Base-by-base conservation (phyloP, 1,140 invertebrate species). In the Arctopsyche grandis region DNA sequence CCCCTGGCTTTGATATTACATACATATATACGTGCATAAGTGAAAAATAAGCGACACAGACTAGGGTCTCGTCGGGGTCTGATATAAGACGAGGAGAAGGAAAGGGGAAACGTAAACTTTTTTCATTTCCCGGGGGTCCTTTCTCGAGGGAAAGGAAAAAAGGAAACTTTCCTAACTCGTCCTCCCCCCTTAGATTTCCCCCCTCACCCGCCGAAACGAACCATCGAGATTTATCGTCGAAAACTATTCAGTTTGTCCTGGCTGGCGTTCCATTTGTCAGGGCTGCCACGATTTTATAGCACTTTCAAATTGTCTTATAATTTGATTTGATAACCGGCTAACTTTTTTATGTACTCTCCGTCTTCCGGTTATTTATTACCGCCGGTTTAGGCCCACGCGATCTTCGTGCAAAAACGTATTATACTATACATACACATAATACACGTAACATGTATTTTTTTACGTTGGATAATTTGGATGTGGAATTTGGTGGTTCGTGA, bases 61-160 rank as follows among this genome's bases (percentile, higher is more conserved):
- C 44, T 5, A 52, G 29, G 29, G 29, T 38, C 29, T 38, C 29
- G 29, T 4, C 29, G 48, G 10, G 48, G 10, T 52, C 48, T 52
- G 10, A 14, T 52, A 3, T 52, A 14, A 52, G 48, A 12, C 10
- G 48, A 16, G 12, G 48, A 9, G 22, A 24, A 22, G 69, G 46
- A 44, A 38, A 69, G 69, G 22, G 71, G 14, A 70, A 74, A 63
- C 60, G 75, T 71, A 78, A 81, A 81, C 60, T 81, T 81, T 81
- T 81, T 81, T 79, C 77, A 81, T 81, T 81, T 81, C 77, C 77
- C 80, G 44, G 69, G 73, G 77, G 80, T 48, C 80, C 71, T 77
- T 79, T 80, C 44, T 69, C 19, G n/a, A 38, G 56, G 56, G n/a
- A 60, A 5, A 16, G 29, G 29, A 38, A 38, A 38, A 38, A 38